phyloP scores from a whole-genome alignment of 2,888 invertebrate species.

The Osmoderma eremita region DNA sequence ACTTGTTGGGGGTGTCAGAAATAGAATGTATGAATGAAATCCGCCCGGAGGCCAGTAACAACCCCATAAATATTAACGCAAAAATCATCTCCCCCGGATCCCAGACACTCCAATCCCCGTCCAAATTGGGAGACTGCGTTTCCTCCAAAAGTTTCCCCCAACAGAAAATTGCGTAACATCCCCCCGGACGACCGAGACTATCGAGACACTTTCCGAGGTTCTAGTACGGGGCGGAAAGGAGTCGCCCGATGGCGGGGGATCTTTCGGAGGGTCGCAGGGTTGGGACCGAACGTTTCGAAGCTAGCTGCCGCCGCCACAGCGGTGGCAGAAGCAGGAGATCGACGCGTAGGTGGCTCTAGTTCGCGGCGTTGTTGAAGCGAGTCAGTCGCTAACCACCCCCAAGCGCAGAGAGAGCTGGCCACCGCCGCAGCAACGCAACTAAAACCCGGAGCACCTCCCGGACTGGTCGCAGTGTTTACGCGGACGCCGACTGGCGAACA shows the following conservation, averaged over 20 bases:
- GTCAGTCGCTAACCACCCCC: conserved; percentile 64
- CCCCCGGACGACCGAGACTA: conserved; percentile 51
- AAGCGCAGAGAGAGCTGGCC: conserved; percentile 47
- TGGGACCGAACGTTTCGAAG: conserved; percentile 23
- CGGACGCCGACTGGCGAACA: conserved; percentile 29
- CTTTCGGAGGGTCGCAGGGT: conserved; percentile 34
- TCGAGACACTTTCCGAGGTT: conserved; percentile 52
- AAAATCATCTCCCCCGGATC: too few relatives aligned
- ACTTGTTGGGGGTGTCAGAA: too few relatives aligned
- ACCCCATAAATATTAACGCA: too few relatives aligned
- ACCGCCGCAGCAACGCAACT: conserved; percentile 47
- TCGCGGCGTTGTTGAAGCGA: conserved; percentile 52
- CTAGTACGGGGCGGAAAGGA: conserved; percentile 9
- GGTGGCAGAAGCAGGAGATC: conserved; percentile 44
- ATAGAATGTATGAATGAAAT: too few relatives aligned
- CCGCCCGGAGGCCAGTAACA: too few relatives aligned
- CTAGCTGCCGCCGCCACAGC: conserved; percentile 1
- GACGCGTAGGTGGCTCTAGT: conserved; percentile 47
- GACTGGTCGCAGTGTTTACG: conserved; percentile 33
- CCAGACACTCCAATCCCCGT: too few relatives aligned
- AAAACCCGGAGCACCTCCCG: conserved; percentile 30
- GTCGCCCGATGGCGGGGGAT: not conserved
- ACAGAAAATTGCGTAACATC: conserved; percentile 43
- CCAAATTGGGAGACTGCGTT: not conserved
- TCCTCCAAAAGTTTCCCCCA: conserved; percentile 2